A percentile compares a stretch with the other conserved stretches of the same genome.
These are phyloP conservation scores for Dryocosmus kuriphilus DNA, from an alignment of 2,888 invertebrate species.

Conservation along the genomic window DNA sequence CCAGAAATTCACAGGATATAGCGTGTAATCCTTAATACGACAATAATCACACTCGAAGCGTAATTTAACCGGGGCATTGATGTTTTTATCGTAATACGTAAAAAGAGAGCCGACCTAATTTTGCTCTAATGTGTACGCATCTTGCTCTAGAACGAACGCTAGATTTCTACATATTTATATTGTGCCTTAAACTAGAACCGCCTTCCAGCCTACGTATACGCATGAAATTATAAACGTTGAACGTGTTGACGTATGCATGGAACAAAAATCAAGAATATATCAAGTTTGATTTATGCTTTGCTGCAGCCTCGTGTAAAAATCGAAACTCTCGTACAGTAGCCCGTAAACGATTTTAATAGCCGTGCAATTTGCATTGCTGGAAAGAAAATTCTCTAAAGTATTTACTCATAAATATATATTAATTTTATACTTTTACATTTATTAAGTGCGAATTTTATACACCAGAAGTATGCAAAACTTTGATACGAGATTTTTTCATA, in stretches of 20 bases:
- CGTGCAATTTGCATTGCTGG: background rate
- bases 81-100: constrained; percentile 22
- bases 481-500: too few species aligned
- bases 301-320: background rate
- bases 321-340: background rate
- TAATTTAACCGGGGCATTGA: constrained; percentile 35
- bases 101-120: constrained; percentile 37
- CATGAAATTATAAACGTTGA: background rate
- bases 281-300: background rate
- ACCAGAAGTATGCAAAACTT: too few species aligned
- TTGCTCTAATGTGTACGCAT: constrained; percentile 21
- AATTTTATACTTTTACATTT: too few species aligned
- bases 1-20: background rate
- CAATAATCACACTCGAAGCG: constrained; percentile 25
- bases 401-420: too few species aligned
- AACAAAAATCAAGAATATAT: background rate
- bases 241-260: background rate
- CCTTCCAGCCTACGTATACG: background rate
- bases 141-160: constrained; percentile 24
- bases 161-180: constrained; percentile 33
- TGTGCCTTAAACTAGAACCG: background rate
- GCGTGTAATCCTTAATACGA: constrained; percentile 10
- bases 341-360: background rate
- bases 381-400: background rate
- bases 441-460: too few species aligned